Conservation (phyloP, 2,797 vertebrate species). For the Momotus momota region DNA sequence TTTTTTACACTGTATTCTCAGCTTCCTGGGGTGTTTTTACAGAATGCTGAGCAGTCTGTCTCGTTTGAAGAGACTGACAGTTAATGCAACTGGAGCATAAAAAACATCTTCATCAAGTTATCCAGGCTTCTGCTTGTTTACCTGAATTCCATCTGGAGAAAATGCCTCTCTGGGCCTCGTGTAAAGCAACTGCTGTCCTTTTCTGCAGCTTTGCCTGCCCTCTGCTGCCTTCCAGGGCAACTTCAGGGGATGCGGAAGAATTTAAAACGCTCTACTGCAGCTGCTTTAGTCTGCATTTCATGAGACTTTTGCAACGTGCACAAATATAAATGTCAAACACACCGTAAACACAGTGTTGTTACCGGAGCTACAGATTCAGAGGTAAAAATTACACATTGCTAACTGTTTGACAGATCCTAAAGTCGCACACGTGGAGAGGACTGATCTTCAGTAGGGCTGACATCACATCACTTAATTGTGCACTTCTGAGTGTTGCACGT, state of each 20-base stretch:
- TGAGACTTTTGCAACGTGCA: neutral
- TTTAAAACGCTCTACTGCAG: neutral
- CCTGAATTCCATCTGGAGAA: neutral
- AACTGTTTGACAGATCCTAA: neutral
- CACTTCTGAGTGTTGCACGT: neutral
- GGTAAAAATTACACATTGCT: neutral
- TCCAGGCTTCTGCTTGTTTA: neutral
- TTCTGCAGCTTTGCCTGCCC: conserved; percentile 47
- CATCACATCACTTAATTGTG: neutral
- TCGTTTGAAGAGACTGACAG: neutral
- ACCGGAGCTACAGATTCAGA: neutral
- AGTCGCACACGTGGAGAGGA: fast-evolving
- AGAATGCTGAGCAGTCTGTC: neutral
- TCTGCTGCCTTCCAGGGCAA: conserved; percentile 61
- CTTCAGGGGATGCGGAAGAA: neutral
- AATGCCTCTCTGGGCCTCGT: neutral
- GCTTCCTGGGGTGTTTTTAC: neutral
- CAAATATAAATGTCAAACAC: neutral
- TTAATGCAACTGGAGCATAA: neutral
- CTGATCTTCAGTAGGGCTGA: neutral
- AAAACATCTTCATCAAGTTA: neutral
- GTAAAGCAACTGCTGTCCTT: neutral
- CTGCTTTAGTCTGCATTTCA: neutral
- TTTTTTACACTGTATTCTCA: neutral
- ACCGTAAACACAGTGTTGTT: neutral